phyloP scores from a whole-genome alignment of 2,888 invertebrate genomes.

The Eurois occulta region DNA sequence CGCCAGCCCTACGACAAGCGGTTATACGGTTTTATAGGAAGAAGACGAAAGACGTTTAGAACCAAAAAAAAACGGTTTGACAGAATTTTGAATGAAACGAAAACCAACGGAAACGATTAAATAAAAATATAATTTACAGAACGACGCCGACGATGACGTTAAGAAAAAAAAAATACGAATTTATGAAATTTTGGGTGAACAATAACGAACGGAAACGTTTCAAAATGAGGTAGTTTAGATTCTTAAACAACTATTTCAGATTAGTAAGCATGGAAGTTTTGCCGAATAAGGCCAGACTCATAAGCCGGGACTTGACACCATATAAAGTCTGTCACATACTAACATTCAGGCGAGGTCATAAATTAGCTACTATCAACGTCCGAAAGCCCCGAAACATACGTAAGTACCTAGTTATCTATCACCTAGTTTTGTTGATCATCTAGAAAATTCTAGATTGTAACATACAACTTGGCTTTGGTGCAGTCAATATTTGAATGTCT shows the following conservation, averaged over 20 bases:
- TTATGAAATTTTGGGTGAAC: not conserved
- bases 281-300: not conserved
- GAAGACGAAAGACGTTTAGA: not conserved
- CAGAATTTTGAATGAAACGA: not conserved
- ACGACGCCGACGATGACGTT: not conserved
- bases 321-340: not conserved
- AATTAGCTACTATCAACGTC: not conserved
- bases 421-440: not conserved
- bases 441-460: not conserved
- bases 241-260: not conserved
- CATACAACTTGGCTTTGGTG: not conserved
- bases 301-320: not conserved
- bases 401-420: not conserved
- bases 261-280: not conserved
- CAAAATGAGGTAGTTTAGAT: not conserved
- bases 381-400: not conserved
- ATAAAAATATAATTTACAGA: not conserved
- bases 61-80: slow-evolving; percentile 16
- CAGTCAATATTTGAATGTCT: too few relatives aligned
- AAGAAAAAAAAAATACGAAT: not conserved
- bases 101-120: slow-evolving; percentile 10
- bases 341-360: not conserved
- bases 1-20: slow-evolving; percentile 92
- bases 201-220: not conserved
- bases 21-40: slow-evolving; percentile 18